Base-by-base conservation (phyloP, 2,888 invertebrate species). In the Ormyrus nitidulus region DNA sequence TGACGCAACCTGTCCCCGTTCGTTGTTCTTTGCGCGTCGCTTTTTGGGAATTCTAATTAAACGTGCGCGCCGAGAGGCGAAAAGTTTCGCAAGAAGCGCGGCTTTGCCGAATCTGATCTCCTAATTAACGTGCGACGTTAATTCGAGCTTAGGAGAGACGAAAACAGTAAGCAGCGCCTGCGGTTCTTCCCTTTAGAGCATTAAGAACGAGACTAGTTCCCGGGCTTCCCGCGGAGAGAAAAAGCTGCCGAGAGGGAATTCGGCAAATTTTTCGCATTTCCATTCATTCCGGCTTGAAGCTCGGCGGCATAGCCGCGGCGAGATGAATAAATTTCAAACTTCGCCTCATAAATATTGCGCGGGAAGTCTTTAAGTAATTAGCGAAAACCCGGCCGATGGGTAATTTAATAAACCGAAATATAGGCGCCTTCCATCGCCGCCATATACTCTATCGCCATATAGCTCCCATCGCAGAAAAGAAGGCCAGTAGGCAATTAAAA, bases 101-200 rank as follows among this genome's bases (percentile, higher is more conserved):
- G 13, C 58, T 58, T 59, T 56, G 8, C 70, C 58, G 70, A 74
- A 58, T 75, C 58, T 49, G 65, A 65, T 66, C 70, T 66, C 64
- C 70, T 65, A 79, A 75, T 79, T 79, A 79, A 79, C 79, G 59
- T 54, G 44, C n/a, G 65, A 65, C 70, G 59, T 75, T 75, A 65
- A 70, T 75, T 49, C 68, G 44, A 71, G 71, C 44, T 61, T 61
- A 69, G 62, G 44, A 56, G 61, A 65, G 59, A 54, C 59, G 51
- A 54, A 66, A 66, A 58, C 49, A 7, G 6, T 44, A 54, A 54
- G 53, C 9, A 78, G 48, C 11, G 54, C 34, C 34, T 34, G 34
- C 46, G 19, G 46, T 64, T 34, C 54, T 9, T 62, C 0, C 46
- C 51, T 73, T 71, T 65, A 66, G 62, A 69, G 76, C 68, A 48